Base-by-base conservation (phyloP, 2,888 invertebrate genomes). In the Hypomecis atomaria region DNA sequence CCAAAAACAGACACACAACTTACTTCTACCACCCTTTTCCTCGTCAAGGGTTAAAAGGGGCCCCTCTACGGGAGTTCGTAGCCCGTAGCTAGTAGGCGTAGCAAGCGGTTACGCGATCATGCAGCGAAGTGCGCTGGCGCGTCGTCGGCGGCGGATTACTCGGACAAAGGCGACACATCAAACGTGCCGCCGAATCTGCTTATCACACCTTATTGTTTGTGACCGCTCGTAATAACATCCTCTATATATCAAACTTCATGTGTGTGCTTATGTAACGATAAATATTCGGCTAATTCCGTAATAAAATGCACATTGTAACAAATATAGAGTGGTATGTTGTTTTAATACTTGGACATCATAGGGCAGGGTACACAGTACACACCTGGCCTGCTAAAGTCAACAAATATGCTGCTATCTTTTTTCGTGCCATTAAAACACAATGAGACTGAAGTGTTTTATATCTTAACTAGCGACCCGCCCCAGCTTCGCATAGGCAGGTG, bases 151-250 rank as follows among this genome's bases (percentile, higher is more conserved):
- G 90, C 83, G 87, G 87, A 87, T 88, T 85, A 76, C 80, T 83
- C 81, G 85, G 87, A 89, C 89, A 91, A 91, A 92, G 89, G 88
- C 83, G 77, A 77, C 65, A 89, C 89, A 87, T 91, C 81, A 92
- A 91, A 91, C 77, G 86, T 69, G 83, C 91, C 92, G 92, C 86
- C 87, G 84, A 88, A 89, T 88, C 88, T 87, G 78, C 89, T 90
- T 91, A 92, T 91, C 91, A 80, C 83, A 77, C 84, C 82, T 85
- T 85, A 90, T 89, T 90, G 90, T 90, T 87, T 82, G 87, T 80
- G 85, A 81, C 86, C 86, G 85, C 82, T 77, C 76, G 78, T 80
- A 79, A 86, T 88, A 88, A 85, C 84, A 79, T 87, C 86, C 84
- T 79, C 85, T 85, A 88, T 87, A 89, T 88, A 88, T 90, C 87